Evolutionary conservation across 2,888 invertebrate genomes (phyloP), one percentile per base, ranked within the genome.

Genomic region (Metacarcinus magister): DNA sequence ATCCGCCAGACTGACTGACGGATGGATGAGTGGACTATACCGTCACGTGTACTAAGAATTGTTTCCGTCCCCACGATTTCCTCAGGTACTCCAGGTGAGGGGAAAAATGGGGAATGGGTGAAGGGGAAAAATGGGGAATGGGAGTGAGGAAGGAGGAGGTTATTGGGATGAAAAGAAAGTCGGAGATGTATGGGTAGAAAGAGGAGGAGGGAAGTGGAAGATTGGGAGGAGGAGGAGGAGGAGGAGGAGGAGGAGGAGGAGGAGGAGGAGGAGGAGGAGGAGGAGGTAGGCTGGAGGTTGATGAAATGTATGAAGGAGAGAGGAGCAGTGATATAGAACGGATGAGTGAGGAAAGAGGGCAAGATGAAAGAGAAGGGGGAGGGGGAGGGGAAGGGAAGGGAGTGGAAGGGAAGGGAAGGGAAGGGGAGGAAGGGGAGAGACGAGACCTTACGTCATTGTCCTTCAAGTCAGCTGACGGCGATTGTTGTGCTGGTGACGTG

Each of bases 401-500:
- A 1, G 32, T 4, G 92, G 4, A 92, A 28, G 48, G 28, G 23
- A 8, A 28, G 92, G 43, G 28, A 92, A 28, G 90, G 44, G n/a
- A 8, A 32, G n/a, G 46, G 13, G n/a, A 7, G 16, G 44, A 8
- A 91, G 0, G 23, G 43, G 28, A 43, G 44, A 23, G 46, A 8
- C 44, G 91, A 23, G 44, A 5, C 7, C 44, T 91, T 91, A 91
- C 91, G 91, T 91, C 46, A 91, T 82, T 82, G 91, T 44, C 91
- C 44, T 43, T 91, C n/a, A 48, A 44, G 46, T 91, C 91, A 91
- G 44, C 91, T 91, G 91, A 91, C n/a, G 46, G 16, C 44, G 67
- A 67, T 54, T 54, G 54, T 54, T 92, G 48, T 92, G 48, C 16
- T 94, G 54, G 28, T 32, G 87, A 54, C 48, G 90, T 94, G 44